phyloP scores from a whole-genome alignment of 1,140 invertebrate genomes.

The Heliconius himera region DNA sequence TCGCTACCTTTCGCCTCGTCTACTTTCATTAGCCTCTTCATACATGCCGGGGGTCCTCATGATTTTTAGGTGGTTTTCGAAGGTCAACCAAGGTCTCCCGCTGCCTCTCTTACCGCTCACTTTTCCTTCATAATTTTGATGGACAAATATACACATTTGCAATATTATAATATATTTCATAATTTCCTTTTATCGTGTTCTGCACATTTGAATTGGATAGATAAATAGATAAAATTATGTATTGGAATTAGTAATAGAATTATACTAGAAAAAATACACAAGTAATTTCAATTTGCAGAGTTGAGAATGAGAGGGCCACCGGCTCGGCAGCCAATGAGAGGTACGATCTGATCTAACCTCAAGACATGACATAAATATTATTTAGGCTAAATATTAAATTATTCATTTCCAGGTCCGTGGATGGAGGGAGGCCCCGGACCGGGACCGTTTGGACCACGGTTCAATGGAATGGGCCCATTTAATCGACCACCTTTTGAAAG shows the following conservation, averaged over 20 bases:
- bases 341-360: constrained; percentile 50
- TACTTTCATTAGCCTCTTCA: too few species aligned
- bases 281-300: constrained; percentile 67
- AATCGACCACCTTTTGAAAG: constrained; percentile 45
- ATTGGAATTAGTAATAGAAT: background rate
- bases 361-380: background rate
- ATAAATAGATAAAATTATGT: too few species aligned
- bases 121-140: too few species aligned
- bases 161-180: too few species aligned
- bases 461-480: constrained; percentile 51
- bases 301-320: constrained; percentile 76
- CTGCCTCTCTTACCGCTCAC: too few species aligned
- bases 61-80: too few species aligned
- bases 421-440: constrained; percentile 62
- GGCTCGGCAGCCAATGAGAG: constrained; percentile 62
- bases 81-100: too few species aligned
- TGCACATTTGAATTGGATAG: background rate
- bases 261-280: constrained; percentile 11
- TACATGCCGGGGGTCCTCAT: too few species aligned
- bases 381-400: constrained; percentile 22
- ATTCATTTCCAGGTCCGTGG: constrained; percentile 74
- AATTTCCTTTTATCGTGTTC: background rate
- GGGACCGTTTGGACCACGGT: constrained; percentile 59
- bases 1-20: too few species aligned
- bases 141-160: too few species aligned